Conservation (phyloP, 2,888 invertebrate species). For the Drosophila greeni region DNA sequence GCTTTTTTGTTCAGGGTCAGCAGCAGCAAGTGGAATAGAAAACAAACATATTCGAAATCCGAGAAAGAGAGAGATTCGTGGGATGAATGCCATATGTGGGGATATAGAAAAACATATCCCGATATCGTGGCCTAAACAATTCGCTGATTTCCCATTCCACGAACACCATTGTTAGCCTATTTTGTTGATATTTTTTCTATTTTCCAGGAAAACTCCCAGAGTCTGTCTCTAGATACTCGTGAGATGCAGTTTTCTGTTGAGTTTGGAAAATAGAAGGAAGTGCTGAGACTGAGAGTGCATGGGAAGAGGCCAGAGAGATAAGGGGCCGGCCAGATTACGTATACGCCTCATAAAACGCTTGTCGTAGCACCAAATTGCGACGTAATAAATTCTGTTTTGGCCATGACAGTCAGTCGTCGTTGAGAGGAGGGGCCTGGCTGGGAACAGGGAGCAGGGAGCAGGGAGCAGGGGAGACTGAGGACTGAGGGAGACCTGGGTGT, state of each 20-base stretch:
- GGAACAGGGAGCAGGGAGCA: neutral
- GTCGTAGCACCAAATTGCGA: conserved; percentile 33
- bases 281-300: conserved; percentile 29
- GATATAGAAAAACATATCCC: neutral
- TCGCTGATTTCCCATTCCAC: neutral
- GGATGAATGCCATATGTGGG: neutral
- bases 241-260: conserved; percentile 1
- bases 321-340: conserved; percentile 55
- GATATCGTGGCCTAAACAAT: conserved; percentile 1
- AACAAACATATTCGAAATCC: conserved; percentile 46
- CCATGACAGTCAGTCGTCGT: conserved; percentile 17
- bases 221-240: too few relatives aligned
- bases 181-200: neutral
- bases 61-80: conserved; percentile 2
- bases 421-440: neutral
- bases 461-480: too few relatives aligned
- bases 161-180: neutral
- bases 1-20: conserved; percentile 48
- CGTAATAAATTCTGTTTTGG: conserved; percentile 40
- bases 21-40: conserved; percentile 55
- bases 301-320: conserved; percentile 22
- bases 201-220: neutral
- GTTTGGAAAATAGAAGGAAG: neutral
- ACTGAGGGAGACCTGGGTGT: conserved; percentile 2
- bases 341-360: conserved; percentile 58